Percentiles rank a stretch among this genome's conserved stretches.
These are phyloP conservation scores for Epizoanthus fatuus DNA, from an alignment of 92 coral and sea anemone species.

Conservation along the genomic window DNA sequence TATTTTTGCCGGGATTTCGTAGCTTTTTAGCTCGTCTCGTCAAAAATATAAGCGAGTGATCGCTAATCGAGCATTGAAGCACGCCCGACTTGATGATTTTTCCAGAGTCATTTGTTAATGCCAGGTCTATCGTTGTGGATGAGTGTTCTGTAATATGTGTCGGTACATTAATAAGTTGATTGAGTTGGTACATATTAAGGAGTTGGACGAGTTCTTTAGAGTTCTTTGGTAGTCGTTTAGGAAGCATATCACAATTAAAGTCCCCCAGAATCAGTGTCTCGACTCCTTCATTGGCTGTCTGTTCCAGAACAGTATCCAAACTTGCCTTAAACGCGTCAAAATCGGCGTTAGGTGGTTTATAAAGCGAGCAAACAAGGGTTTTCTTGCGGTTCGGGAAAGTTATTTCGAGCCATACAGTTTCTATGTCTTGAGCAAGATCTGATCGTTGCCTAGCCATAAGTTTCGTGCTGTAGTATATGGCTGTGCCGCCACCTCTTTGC, in stretches of 20 bases:
- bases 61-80: slow-evolving; percentile 56
- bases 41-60: slow-evolving; percentile 61
- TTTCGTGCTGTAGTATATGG: slow-evolving; percentile 62
- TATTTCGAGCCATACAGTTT: slow-evolving; percentile 40
- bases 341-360: slow-evolving; percentile 34
- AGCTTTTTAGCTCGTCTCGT: slow-evolving; percentile 53
- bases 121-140: slow-evolving; percentile 36
- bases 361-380: slow-evolving; percentile 41
- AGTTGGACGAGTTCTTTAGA: slow-evolving; percentile 42
- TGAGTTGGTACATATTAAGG: slow-evolving; percentile 39
- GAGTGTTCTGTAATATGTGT: slow-evolving; percentile 50
- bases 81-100: slow-evolving; percentile 51
- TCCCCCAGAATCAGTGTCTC: slow-evolving; percentile 57
- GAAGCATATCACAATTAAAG: slow-evolving; percentile 49
- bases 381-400: slow-evolving; percentile 52
- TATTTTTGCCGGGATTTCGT: slow-evolving; percentile 32
- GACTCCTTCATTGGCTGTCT: slow-evolving; percentile 54
- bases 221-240: slow-evolving; percentile 24
- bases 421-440: slow-evolving; percentile 43
- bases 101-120: slow-evolving; percentile 28
- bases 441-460: slow-evolving; percentile 43
- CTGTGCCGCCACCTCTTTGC: slow-evolving; percentile 68
- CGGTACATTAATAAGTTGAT: slow-evolving; percentile 45
- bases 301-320: slow-evolving; percentile 44
- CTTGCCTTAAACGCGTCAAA: slow-evolving; percentile 42